A percentile compares a stretch with the other conserved stretches of the same genome.
Evolutionary conservation across 2,113 vertebrate genomes (phyloP).

Genomic region (Vireo altiloquus): DNA sequence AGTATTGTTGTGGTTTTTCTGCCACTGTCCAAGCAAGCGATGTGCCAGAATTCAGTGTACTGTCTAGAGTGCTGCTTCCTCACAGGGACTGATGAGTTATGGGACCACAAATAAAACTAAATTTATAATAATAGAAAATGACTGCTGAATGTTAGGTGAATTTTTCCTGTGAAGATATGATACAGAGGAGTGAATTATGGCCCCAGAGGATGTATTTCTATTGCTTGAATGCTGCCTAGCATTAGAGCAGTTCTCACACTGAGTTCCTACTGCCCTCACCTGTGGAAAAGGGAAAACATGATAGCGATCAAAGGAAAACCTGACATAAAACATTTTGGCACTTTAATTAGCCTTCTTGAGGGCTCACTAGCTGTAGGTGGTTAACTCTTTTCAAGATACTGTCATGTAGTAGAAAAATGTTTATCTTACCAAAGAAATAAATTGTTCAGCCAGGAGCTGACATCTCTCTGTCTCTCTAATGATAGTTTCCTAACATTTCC

Average conservation of each 20-base stretch:
- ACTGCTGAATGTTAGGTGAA: background rate
- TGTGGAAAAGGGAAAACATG: background rate
- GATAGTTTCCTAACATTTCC: background rate
- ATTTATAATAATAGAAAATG: background rate
- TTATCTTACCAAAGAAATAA: background rate
- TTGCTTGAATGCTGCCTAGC: background rate
- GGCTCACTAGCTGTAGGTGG: background rate
- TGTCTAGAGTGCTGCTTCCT: background rate
- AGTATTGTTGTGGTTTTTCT: background rate
- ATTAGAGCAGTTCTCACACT: background rate
- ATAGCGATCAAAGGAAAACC: background rate
- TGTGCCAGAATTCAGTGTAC: background rate
- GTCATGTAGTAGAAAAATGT: background rate
- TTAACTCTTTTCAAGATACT: background rate
- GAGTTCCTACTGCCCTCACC: background rate
- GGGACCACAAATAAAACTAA: background rate
- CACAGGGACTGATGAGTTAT: background rate
- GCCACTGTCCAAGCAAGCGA: background rate
- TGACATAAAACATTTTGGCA: background rate
- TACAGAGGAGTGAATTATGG: background rate
- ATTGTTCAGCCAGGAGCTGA: background rate
- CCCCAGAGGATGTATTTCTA: background rate
- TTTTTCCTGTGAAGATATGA: background rate
- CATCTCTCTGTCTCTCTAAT: background rate
- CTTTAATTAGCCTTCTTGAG: background rate